These are phyloP conservation scores for Crotalus tigris DNA, from an alignment of 2,113 vertebrate species.

Conservation along the genomic window DNA sequence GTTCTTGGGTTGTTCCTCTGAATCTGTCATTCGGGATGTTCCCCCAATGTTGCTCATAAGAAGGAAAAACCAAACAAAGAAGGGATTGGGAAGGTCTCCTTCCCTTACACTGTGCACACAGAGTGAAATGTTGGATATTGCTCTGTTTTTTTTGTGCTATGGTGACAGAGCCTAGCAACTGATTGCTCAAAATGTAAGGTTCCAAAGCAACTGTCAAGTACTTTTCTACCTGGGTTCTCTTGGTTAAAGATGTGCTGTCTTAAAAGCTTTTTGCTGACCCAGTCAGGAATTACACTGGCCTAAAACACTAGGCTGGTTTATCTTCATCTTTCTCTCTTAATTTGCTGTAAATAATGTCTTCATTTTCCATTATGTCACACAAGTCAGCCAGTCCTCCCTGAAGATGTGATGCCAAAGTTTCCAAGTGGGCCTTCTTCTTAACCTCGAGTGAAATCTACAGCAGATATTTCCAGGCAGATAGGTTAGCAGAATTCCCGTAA, in stretches of 20 bases:
- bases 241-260: constrained; percentile 13
- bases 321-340: too few relatives aligned
- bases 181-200: neutral
- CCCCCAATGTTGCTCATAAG: too few relatives aligned
- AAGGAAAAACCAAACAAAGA: neutral
- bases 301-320: neutral
- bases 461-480: neutral
- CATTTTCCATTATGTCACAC: neutral
- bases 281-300: neutral
- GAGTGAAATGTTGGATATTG: neutral
- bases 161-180: neutral
- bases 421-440: neutral
- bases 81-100: neutral
- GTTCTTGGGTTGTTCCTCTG: neutral
- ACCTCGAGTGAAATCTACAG: neutral
- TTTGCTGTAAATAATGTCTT: neutral
- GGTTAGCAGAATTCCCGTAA: neutral
- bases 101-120: neutral
- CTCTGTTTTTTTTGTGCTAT: neutral
- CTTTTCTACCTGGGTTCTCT: neutral
- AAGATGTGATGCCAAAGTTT: neutral
- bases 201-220: neutral
- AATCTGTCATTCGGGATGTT: too few relatives aligned
- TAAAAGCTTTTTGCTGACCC: constrained; percentile 6
- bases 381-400: neutral